Evolutionary conservation across 2,797 vertebrate species (phyloP).

Genomic region (Cryptoprocta ferox): DNA sequence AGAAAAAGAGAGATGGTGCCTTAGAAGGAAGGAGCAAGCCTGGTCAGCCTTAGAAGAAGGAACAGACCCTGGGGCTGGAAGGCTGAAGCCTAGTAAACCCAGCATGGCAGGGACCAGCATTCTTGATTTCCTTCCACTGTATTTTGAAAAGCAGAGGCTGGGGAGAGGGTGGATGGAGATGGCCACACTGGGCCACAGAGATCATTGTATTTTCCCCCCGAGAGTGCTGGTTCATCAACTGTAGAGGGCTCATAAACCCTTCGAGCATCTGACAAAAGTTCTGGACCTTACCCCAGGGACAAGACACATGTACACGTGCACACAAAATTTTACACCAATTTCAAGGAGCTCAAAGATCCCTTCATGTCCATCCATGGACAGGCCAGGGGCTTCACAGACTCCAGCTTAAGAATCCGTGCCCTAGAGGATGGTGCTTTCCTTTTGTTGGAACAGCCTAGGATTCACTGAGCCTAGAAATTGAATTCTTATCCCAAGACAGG

Average conservation of each 20-base stretch:
- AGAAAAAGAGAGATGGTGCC: background rate
- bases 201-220: background rate
- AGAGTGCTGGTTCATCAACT: background rate
- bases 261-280: background rate
- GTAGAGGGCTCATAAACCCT: background rate
- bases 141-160: background rate
- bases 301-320: background rate
- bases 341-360: background rate
- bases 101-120: background rate
- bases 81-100: background rate
- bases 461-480: constrained; percentile 75
- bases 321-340: background rate
- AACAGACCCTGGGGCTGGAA: background rate
- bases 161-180: background rate
- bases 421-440: constrained; percentile 54
- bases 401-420: constrained; percentile 37
- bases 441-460: constrained; percentile 72
- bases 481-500: constrained; percentile 45
- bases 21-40: background rate
- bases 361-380: background rate
- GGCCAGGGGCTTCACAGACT: constrained; percentile 30
- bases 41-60: background rate
- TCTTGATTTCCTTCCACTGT: background rate
- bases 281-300: background rate
- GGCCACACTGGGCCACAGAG: background rate